Percentiles rank a stretch among this genome's conserved stretches.
Evolutionary conservation across 2,113 vertebrate species (phyloP).

Genomic region (Rana temporaria): DNA sequence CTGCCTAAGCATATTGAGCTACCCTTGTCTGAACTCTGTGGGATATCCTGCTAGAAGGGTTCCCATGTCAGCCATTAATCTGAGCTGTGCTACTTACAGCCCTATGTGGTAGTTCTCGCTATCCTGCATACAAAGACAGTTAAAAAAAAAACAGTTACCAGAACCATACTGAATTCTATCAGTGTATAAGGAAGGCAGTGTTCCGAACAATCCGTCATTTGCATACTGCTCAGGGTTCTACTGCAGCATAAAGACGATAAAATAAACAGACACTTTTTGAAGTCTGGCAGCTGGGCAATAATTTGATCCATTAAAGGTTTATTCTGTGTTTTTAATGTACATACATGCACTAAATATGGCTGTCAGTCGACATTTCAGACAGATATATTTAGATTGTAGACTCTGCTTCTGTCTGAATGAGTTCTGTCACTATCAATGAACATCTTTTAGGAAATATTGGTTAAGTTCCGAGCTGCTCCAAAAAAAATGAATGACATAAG

Average conservation of each 20-base stretch:
- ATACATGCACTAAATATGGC: constrained; percentile 36
- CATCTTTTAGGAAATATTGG: constrained; percentile 42
- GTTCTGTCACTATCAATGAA: constrained; percentile 54
- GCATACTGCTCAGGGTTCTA: constrained; percentile 2
- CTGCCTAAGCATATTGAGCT: constrained; percentile 58
- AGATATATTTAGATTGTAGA: constrained; percentile 37
- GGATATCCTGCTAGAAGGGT: constrained; percentile 57
- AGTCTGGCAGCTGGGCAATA: background rate
- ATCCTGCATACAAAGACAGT: constrained; percentile 36
- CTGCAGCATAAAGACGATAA: background rate
- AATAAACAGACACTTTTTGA: constrained; percentile 17
- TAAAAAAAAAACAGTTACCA: constrained; percentile 40
- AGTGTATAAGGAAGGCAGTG: background rate
- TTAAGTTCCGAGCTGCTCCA: constrained; percentile 47
- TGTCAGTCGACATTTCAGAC: constrained; percentile 30
- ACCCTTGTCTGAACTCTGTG: constrained; percentile 58
- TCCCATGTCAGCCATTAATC: constrained; percentile 58
- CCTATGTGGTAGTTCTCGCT: constrained; percentile 38
- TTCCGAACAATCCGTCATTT: background rate
- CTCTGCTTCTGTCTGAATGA: constrained; percentile 47
- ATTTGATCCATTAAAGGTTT: constrained; percentile 11
- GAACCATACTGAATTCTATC: constrained; percentile 23
- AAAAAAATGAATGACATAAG: constrained; percentile 49
- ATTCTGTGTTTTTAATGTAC: constrained; percentile 24
- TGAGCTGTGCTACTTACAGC: constrained; percentile 53